Evolutionary conservation across 2,113 vertebrate genomes (phyloP), one percentile per base, ranked within the genome.

Genomic region (Macquaria ambigua): DNA sequence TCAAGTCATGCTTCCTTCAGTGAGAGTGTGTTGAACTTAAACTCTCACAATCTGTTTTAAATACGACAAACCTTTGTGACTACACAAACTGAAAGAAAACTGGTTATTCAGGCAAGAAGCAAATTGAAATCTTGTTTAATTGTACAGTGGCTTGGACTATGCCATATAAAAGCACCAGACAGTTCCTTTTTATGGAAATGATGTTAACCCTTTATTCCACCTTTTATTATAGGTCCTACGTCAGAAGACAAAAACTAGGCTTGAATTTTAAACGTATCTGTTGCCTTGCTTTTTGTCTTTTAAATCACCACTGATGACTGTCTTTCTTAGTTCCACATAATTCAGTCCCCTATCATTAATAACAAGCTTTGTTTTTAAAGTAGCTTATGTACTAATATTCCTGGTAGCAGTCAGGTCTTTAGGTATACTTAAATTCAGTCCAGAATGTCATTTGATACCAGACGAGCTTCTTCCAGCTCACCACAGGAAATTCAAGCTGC

Each of bases 401-500:
- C 73, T 81, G 56, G 81, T 89, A 82, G 91, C 83, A 66, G 89
- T 88, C 80, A 70, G 82, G 79, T 91, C 83, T 89, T 87, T 86
- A 92, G 84, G 91, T 95, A 79, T 56, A 81, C 90, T 82, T 89
- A 85, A 93, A 94, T 87, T 90, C 79, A 87, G 78, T 86, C 90
- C 90, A 93, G 92, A 81, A 84, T 90, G 93, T 91, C 90, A 95
- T 94, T 71, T 55, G 93, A 95, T 90, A 89, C 91, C 86, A 85
- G 68, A 64, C 72, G 70, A 76, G 82, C 76, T 87, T 85, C 90
- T 89, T 89, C 82, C 83, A 91, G 84, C 80, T 85, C 72, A 84
- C 79, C 84, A 86, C 90, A 94, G 93, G 95, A 96, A 95, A 94
- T 94, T 91, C 84, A 85, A 92, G 84, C 83, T 2, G 64, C 91